These are phyloP conservation scores for Poicephalus gulielmi DNA, from an alignment of 2,113 vertebrate species.

Conservation along the genomic window DNA sequence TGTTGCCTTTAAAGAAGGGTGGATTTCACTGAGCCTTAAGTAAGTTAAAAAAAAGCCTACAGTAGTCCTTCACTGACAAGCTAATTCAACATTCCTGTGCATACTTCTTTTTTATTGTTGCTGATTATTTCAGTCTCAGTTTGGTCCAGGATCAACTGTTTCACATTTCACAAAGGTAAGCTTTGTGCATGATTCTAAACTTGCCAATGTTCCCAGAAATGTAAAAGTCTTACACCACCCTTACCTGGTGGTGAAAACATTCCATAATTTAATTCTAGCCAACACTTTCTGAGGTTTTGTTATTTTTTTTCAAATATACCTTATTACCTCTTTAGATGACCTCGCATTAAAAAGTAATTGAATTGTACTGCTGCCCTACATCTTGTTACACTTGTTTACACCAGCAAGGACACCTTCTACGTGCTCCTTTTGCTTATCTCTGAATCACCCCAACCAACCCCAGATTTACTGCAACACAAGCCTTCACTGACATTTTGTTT, in stretches of 20 bases:
- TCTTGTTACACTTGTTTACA: background rate
- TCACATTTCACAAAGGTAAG: background rate
- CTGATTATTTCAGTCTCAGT: background rate
- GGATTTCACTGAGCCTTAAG: background rate
- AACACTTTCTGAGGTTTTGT: background rate
- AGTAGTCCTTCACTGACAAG: background rate
- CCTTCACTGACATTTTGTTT: background rate
- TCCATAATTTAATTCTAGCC: background rate
- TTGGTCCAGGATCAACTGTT: background rate
- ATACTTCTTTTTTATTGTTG: background rate
- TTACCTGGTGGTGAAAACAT: background rate
- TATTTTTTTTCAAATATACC: background rate
- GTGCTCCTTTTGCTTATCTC: background rate
- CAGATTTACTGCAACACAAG: background rate
- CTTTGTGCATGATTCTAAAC: background rate
- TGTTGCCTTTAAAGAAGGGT: background rate
- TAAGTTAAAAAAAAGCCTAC: background rate
- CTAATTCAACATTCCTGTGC: background rate
- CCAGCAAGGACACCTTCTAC: background rate
- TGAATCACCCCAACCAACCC: background rate
- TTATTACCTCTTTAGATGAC: background rate
- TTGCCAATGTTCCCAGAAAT: background rate
- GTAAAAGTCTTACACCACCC: background rate
- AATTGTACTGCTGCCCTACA: background rate
- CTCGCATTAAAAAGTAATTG: background rate